phyloP scores from a whole-genome alignment of 2,113 vertebrate genomes.

The Oreochromis niloticus region DNA sequence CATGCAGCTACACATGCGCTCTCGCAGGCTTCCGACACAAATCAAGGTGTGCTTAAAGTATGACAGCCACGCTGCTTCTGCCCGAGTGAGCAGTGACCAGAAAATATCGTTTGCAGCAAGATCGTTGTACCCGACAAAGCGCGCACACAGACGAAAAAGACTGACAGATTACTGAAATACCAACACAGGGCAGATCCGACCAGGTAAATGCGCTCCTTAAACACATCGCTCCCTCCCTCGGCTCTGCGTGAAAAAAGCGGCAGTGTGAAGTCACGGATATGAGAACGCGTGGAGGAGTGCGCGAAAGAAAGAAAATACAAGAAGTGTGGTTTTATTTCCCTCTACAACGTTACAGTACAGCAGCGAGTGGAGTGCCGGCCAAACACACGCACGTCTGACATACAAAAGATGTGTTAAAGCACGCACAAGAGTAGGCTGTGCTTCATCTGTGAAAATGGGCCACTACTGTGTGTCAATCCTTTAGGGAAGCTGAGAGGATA shows the following conservation, averaged over 20 bases:
- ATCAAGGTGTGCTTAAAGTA: constrained; percentile 38
- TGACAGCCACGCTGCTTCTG: background rate
- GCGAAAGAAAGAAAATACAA: background rate
- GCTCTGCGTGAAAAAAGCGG: background rate
- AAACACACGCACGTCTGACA: background rate
- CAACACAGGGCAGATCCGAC: background rate
- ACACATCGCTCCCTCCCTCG: constrained; percentile 7
- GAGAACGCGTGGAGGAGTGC: background rate
- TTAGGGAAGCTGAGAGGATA: constrained; percentile 22
- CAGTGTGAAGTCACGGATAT: constrained; percentile 34
- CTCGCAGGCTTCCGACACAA: background rate
- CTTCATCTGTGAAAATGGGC: constrained; percentile 31
- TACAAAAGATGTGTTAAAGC: background rate
- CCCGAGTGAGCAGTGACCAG: constrained; percentile 11
- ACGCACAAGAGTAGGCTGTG: background rate
- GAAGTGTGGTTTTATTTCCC: background rate
- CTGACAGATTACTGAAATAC: background rate
- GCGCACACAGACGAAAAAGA: background rate
- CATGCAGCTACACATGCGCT: constrained; percentile 5
- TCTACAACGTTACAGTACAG: background rate
- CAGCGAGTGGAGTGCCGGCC: background rate
- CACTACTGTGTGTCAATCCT: constrained; percentile 32
- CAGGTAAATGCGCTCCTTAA: constrained; percentile 1
- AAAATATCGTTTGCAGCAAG: constrained; percentile 2
- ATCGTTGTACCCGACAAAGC: background rate